Evolutionary conservation across 2,888 invertebrate genomes (phyloP), one percentile per base, ranked within the genome.

Genomic region (Athalia cordata): DNA sequence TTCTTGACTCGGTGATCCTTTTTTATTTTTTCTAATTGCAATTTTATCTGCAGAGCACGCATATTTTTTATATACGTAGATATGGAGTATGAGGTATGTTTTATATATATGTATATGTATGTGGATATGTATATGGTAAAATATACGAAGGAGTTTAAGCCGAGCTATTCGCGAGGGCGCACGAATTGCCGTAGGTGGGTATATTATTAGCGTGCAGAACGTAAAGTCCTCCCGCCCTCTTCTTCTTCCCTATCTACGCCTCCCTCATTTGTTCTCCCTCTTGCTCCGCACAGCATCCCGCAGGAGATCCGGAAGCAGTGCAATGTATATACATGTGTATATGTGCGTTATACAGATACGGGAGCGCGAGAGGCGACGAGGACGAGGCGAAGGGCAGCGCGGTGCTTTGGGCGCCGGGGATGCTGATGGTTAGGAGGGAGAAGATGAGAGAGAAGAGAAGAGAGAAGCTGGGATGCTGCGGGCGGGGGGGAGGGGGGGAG

Each of bases 201-300:
- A n/a, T n/a, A n/a, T n/a, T n/a, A n/a, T n/a, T n/a, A n/a, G n/a
- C n/a, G n/a, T n/a, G n/a, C 77, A 62, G 76, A 29, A 45, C 13
- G n/a, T 83, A 79, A 9, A 72, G 59, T 65, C 52, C 49, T 11
- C 50, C 77, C 65, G 6, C 59, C 70, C 79, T 80, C 79, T 79
- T 76, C 55, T 77, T 57, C 76, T 77, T 55, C 57, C 67, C 67
- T 43, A 66, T 57, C 67, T 70, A 80, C 79, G 79, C 82, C 78
- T 77, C 80, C 79, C 74, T 79, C 80, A 83, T 84, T 68, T 68
- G 68, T 68, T 82, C 78, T 74, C 70, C 65, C 79, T 79, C 75
- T 77, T 64, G 55, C 59, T 76, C 83, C 11, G 52, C 29, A 15
- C 55, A 50, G 45, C 59, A 72, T 72, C 72, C 72, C 57, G 59